Percentiles rank a stretch among this genome's conserved stretches.
phyloP scores from a whole-genome alignment of 2,888 invertebrate genomes.

The Anarsia innoxiella region DNA sequence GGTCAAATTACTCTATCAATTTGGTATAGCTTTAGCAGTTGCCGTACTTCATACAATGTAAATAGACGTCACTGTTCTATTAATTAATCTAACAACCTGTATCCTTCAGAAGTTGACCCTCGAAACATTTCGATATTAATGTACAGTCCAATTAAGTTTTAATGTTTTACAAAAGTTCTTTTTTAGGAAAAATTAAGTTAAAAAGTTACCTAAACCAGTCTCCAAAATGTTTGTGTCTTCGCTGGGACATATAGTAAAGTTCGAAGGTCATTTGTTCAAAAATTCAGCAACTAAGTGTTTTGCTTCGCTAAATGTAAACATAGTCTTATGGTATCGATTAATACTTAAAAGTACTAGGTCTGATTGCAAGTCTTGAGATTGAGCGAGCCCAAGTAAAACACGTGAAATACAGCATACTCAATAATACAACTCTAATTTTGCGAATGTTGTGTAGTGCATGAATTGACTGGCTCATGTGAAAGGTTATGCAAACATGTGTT shows the following conservation, averaged over 20 bases:
- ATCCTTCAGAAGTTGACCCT: constrained; percentile 46
- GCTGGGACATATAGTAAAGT: too few relatives aligned
- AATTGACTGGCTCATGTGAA: too few relatives aligned
- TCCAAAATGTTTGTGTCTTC: too few relatives aligned
- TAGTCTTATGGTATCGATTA: constrained; percentile 55
- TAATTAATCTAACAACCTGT: constrained; percentile 58
- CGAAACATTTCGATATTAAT: too few relatives aligned
- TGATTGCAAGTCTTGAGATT: constrained; percentile 71
- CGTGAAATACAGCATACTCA: constrained; percentile 61
- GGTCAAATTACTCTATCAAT: too few relatives aligned
- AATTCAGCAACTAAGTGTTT: too few relatives aligned
- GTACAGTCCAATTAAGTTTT: too few relatives aligned
- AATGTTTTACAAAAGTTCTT: too few relatives aligned
- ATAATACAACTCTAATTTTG: constrained; percentile 38
- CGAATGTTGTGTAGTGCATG: constrained; percentile 5
- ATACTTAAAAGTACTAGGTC: constrained; percentile 64
- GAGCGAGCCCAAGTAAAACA: constrained; percentile 71
- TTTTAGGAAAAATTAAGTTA: too few relatives aligned
- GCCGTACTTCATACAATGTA: not conserved
- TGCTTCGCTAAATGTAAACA: constrained; percentile 63
- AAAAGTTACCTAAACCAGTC: too few relatives aligned
- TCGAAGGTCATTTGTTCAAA: too few relatives aligned
- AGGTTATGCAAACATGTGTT: too few relatives aligned
- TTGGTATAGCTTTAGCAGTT: not conserved
- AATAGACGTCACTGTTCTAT: constrained; percentile 34